These are phyloP conservation scores for Clusia tigrina DNA, from an alignment of 2,888 invertebrate species.

Conservation along the genomic window DNA sequence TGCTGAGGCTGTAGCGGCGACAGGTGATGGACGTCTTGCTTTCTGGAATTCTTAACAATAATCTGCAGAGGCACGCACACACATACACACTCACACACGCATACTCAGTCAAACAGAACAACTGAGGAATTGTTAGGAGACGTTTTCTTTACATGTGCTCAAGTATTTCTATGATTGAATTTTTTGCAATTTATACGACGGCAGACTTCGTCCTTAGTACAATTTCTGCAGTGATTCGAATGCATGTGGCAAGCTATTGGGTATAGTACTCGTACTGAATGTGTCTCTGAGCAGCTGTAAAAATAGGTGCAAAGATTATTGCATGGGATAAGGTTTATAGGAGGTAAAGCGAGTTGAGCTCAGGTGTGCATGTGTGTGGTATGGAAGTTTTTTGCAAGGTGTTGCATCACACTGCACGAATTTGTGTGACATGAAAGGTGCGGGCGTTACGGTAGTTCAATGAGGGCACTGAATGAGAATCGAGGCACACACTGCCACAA, in stretches of 20 bases:
- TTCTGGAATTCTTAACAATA: neutral
- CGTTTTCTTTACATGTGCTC: no score
- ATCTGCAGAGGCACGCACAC: no score
- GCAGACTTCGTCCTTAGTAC: neutral
- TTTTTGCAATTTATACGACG: constrained; percentile 6
- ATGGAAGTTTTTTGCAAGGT: constrained; percentile 50
- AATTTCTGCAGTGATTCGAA: neutral
- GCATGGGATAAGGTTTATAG: neutral
- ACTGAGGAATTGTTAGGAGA: no score
- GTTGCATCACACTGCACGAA: constrained; percentile 39
- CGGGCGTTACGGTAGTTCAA: neutral
- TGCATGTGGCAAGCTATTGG: neutral
- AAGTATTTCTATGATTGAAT: no score
- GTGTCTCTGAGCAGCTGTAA: neutral
- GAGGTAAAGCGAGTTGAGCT: no score
- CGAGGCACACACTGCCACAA: no score
- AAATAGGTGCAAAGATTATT: neutral
- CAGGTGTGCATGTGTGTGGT: no score
- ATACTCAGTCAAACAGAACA: no score
- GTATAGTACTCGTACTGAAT: no score
- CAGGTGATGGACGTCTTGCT: constrained; percentile 47
- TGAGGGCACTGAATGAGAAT: neutral
- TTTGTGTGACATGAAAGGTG: neutral
- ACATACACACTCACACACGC: no score
- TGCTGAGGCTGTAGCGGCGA: constrained; percentile 37